phyloP scores from a whole-genome alignment of 2,888 invertebrate genomes.

The Chorisops tibialis region DNA sequence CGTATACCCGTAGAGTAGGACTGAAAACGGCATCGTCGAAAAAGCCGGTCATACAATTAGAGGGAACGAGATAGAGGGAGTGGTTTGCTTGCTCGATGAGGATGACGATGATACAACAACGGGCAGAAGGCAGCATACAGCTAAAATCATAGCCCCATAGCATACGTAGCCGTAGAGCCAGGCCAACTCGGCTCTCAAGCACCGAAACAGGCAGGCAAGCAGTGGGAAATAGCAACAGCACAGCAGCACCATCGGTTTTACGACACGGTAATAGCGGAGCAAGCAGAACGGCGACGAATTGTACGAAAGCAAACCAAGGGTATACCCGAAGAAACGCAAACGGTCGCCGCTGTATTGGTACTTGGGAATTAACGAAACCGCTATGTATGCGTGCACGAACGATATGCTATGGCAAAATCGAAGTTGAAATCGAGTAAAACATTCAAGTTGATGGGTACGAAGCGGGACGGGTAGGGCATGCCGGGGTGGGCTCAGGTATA shows the following conservation, averaged over 20 bases:
- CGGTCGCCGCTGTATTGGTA: neutral
- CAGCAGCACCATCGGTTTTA: conserved; percentile 4
- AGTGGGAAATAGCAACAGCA: conserved; percentile 14
- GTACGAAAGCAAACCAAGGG: conserved; percentile 21
- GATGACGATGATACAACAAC: conserved; percentile 21
- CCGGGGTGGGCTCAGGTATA: conserved; percentile 10
- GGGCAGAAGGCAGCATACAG: conserved; percentile 18
- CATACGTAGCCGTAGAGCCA: neutral
- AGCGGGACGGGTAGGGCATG: neutral
- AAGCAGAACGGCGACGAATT: conserved; percentile 15
- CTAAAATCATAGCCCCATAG: conserved; percentile 18
- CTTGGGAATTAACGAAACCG: neutral
- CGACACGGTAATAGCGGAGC: neutral
- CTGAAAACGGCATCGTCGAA: conserved; percentile 2
- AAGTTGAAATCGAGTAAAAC: conserved; percentile 22
- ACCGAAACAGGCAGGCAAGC: conserved; percentile 3
- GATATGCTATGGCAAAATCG: conserved; percentile 16
- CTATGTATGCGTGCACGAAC: conserved; percentile 7
- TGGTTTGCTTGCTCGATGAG: conserved; percentile 19
- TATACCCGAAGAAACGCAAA: conserved; percentile 12
- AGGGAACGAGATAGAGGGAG: neutral
- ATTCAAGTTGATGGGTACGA: neutral
- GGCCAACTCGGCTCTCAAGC: no score
- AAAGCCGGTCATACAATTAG: conserved; percentile 20
- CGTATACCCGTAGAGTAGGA: neutral